These are phyloP conservation scores for Castor canadensis DNA, from an alignment of 2,113 vertebrate genomes.

Conservation along the genomic window DNA sequence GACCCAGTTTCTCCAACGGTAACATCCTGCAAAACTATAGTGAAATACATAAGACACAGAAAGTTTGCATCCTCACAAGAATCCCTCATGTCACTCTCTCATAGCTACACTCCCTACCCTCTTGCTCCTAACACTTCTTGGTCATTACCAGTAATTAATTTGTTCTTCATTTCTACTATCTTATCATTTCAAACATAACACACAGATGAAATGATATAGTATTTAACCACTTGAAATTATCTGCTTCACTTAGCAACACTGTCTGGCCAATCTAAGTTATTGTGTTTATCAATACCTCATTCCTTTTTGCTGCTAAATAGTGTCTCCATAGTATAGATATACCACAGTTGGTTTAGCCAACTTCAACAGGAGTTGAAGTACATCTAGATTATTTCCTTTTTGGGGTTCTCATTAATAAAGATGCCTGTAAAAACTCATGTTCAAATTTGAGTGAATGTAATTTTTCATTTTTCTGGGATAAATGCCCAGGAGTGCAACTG, in stretches of 20 bases:
- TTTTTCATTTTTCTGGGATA: too few species aligned
- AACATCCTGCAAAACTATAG: not conserved
- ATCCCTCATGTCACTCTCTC: not conserved
- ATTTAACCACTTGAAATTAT: not conserved
- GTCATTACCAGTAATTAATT: not conserved
- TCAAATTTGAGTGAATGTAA: not conserved
- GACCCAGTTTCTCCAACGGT: not conserved
- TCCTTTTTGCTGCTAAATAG: not conserved
- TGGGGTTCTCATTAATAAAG: not conserved
- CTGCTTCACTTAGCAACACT: not conserved
- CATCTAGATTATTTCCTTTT: not conserved
- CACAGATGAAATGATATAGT: not conserved
- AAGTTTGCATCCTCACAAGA: not conserved
- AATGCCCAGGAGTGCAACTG: too few species aligned
- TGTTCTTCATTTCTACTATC: not conserved
- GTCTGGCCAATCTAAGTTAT: not conserved
- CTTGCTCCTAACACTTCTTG: not conserved
- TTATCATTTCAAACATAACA: not conserved
- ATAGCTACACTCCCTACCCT: not conserved
- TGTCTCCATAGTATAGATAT: too few species aligned
- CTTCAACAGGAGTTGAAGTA: not conserved
- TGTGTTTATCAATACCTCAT: not conserved
- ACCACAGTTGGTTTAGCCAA: not conserved
- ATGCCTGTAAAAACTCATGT: not conserved
- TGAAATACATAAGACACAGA: not conserved